Base-by-base conservation (phyloP, 2,888 invertebrate species). In the Actias luna region DNA sequence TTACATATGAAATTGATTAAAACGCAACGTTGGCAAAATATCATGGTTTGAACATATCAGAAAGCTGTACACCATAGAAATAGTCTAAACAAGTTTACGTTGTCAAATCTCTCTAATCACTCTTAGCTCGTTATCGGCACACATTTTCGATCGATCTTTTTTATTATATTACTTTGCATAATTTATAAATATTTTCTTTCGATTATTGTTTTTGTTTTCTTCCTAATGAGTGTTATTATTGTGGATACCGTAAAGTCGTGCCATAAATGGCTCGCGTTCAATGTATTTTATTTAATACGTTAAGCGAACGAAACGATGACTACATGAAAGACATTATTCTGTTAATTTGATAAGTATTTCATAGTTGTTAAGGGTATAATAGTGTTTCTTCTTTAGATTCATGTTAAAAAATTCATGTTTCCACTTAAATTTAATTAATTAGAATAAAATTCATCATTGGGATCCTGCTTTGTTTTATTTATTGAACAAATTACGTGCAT, bases 321-420 rank as follows among this genome's bases (percentile, higher is more conserved):
- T 82, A 82, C 76, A 86, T 82, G 87, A 92, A 92, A 92, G 92
- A 92, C 92, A 92, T 87, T 42, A 57, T 71, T 72, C 88, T 90
- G 87, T 88, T 90, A 84, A 82, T 87, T 91, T 89, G 83, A 85
- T 91, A 91, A 89, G 87, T 89, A 91, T 89, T 88, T 87, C 88
- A 80, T 92, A 89, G 86, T 85, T 46, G 10, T 46, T 92, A 92
- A 90, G 91, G 84, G 80, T 91, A 91, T 87, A 83, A 84, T 92
- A 92, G 90, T 77, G 89, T 92, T 92, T 85, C 92, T 92, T 92
- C 92, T 91, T 88, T 92, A 92, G 92, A 90, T 88, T 87, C 92
- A 89, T 92, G 92, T 91, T 91, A 89, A 91, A 90, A 88, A 85
- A 88, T 91, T 90, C 91, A 92, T 92, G 91, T 92, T 92, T 92